phyloP scores from a whole-genome alignment of 53 echinoderm and acorn worm species.

The Arbacia lixula region DNA sequence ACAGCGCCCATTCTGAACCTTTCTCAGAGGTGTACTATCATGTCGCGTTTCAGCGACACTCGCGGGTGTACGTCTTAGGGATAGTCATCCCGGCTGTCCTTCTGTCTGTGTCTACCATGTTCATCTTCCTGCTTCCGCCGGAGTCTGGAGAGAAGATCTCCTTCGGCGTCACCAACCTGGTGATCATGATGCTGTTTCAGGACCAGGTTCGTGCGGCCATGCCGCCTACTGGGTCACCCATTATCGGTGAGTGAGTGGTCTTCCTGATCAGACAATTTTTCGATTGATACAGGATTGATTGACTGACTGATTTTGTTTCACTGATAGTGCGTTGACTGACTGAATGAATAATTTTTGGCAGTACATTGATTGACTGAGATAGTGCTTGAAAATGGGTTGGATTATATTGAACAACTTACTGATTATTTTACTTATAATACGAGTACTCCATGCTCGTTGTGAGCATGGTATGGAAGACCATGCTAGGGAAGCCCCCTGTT shows the following conservation, averaged over 20 bases:
- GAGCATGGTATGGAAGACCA: no score
- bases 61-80: slow-evolving; percentile 53
- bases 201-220: slow-evolving; percentile 58
- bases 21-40: slow-evolving; percentile 39
- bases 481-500: no score
- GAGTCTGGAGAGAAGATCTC: slow-evolving; percentile 80
- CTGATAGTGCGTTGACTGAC: no score
- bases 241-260: slow-evolving; percentile 67
- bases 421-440: no score
- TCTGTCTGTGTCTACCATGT: slow-evolving; percentile 53
- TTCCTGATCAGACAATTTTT: no score
- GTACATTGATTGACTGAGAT: no score
- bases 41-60: slow-evolving; percentile 48
- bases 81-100: slow-evolving; percentile 63
- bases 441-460: no score
- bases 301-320: no score
- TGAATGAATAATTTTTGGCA: no score
- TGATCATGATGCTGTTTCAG: slow-evolving; percentile 67
- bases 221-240: slow-evolving; percentile 65
- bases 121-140: slow-evolving; percentile 62
- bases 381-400: no score
- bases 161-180: slow-evolving; percentile 64
- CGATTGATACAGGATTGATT: no score
- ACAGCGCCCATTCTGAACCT: slow-evolving; percentile 47
- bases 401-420: no score